Evolutionary conservation across 2,797 vertebrate genomes (phyloP), one percentile per base, ranked within the genome.

Genomic region (Notolepis coatsorum): DNA sequence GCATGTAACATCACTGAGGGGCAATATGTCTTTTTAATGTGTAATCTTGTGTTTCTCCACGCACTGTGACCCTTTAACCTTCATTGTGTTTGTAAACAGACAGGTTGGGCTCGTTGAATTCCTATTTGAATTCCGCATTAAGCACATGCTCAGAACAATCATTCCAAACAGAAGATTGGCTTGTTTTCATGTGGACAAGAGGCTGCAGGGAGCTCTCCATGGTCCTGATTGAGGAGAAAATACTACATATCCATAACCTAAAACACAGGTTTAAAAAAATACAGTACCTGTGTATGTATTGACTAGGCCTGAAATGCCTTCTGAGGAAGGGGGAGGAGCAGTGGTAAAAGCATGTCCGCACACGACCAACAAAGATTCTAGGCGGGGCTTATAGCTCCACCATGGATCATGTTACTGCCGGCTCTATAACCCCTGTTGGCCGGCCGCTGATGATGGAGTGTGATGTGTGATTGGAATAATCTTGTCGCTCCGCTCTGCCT

Each of bases 31-130:
- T 13, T 37, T n/a, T 10, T 39, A 62, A 75, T 66, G 68, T 71
- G 62, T 66, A 66, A 66, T 74, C 61, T 33, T 37, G 17, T 41
- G 56, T 71, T 66, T 53, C n/a, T n/a, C 49, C 2, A 0, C 68
- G 50, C 77, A 68, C 66, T 24, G 33, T 68, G 75, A 80, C 60
- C 74, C 61, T 37, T 48, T 54, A 24, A 41, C 49, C 28, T 56
- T 70, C n/a, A n/a, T 20, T 66, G 20, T 68, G 61, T 77, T 80
- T 73, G 75, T 51, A 75, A 85, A 84, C 68, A 71, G 53, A 56
- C 7, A 1, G 21, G 17, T 25, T n/a, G 51, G 57, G 57, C 59
- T 60, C n/a, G 0, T 15, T 53, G 46, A 61, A 55, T 61, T 59
- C 53, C 47, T 31, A 73, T 82, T 64, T 62, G 39, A 70, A 72